Conservation (phyloP, 2,797 vertebrate genomes). For the Meda fulgida region DNA sequence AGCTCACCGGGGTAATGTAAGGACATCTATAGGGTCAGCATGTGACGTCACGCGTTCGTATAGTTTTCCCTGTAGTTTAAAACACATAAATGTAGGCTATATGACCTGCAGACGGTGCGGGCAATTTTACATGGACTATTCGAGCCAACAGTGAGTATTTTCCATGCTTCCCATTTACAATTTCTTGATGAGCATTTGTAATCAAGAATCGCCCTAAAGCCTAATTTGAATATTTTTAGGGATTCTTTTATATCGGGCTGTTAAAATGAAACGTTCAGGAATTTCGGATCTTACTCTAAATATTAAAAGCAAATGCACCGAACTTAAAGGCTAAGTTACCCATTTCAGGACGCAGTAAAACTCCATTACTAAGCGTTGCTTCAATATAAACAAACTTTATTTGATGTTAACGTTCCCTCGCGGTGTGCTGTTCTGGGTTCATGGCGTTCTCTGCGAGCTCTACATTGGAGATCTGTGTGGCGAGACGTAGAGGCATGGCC, state of each 20-base stretch:
- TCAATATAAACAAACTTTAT: not conserved
- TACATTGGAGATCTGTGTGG: conserved; percentile 39
- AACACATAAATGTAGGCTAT: not conserved
- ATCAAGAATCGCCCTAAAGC: not conserved
- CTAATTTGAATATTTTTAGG: not conserved
- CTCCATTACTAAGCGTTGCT: too few species aligned
- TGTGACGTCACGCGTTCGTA: conserved; percentile 31
- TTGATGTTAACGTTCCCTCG: not conserved
- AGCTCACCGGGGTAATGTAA: conserved; percentile 56
- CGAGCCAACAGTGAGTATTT: conserved; percentile 37
- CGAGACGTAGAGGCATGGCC: conserved; percentile 45
- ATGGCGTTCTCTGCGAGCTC: conserved; percentile 31
- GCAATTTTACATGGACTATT: conserved; percentile 12
- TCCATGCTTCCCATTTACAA: not conserved
- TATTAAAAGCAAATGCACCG: not conserved
- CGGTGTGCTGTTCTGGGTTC: not conserved
- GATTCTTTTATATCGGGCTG: not conserved
- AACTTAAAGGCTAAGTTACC: too few species aligned
- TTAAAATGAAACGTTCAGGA: not conserved
- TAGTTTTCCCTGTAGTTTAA: conserved; percentile 12
- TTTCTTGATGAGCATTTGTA: not conserved
- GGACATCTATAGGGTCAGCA: conserved; percentile 54
- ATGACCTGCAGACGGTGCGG: conserved; percentile 1
- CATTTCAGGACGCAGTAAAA: not conserved
- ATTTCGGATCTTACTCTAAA: not conserved